phyloP scores from a whole-genome alignment of 2,888 invertebrate species.

The Ophioninae sp. region DNA sequence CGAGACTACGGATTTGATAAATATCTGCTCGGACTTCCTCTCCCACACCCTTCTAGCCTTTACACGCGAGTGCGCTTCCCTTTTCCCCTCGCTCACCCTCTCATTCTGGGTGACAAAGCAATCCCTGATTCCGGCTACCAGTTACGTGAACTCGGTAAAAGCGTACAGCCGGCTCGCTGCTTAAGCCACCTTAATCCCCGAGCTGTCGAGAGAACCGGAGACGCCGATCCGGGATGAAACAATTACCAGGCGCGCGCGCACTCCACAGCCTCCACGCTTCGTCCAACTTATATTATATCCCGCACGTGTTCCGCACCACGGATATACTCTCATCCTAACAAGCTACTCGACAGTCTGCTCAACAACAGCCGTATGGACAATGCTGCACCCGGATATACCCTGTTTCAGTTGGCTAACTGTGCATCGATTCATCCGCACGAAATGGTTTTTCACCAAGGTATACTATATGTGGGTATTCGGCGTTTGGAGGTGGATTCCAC shows the following conservation, averaged over 20 bases:
- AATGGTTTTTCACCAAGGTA: background rate
- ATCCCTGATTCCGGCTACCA: conserved; percentile 58
- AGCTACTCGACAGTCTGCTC: conserved; percentile 2
- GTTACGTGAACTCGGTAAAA: conserved; percentile 58
- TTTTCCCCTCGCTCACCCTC: conserved; percentile 44
- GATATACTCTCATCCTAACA: background rate
- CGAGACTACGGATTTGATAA: no score
- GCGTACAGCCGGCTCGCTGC: conserved; percentile 27
- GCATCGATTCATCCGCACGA: background rate
- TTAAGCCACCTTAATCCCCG: conserved; percentile 61
- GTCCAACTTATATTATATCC: conserved; percentile 18
- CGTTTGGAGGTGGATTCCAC: background rate
- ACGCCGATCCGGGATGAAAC: conserved; percentile 62
- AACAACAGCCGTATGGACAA: background rate
- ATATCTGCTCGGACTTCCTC: background rate
- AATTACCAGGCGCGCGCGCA: conserved; percentile 51
- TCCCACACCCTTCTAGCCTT: conserved; percentile 4
- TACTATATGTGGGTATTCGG: background rate
- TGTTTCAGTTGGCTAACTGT: background rate
- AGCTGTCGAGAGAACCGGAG: conserved; percentile 57
- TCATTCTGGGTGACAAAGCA: conserved; percentile 46
- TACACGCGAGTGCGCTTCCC: background rate
- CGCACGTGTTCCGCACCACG: conserved; percentile 6
- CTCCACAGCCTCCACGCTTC: conserved; percentile 33
- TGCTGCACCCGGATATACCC: background rate